Evolutionary conservation across 2,888 invertebrate genomes (phyloP).

Genomic region (Tigriopus californicus): DNA sequence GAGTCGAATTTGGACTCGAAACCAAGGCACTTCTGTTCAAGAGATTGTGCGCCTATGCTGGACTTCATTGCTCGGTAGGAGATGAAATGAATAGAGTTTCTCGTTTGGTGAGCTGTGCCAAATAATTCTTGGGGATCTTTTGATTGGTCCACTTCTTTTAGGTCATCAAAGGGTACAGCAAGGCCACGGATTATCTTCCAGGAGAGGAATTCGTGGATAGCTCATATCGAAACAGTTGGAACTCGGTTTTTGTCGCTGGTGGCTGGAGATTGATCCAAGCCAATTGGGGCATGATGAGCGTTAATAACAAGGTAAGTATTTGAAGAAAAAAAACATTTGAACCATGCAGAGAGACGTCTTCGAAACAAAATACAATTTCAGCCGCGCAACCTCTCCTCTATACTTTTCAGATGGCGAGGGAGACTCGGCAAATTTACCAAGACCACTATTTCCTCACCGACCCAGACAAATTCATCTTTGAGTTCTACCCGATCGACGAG

Average conservation of each 20-base stretch:
- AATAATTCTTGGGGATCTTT: not conserved
- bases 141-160: not conserved
- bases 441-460: slow-evolving; percentile 15
- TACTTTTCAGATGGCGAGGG: slow-evolving; percentile 1
- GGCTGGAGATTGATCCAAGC: slow-evolving; percentile 14
- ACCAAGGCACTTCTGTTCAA: slow-evolving; percentile 14
- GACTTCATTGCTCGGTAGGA: slow-evolving; percentile 5
- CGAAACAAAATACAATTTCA: not conserved
- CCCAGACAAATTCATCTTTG: slow-evolving; percentile 15
- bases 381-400: not conserved
- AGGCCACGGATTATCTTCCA: slow-evolving; percentile 9
- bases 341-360: not conserved
- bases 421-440: slow-evolving; percentile 13
- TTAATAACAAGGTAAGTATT: not conserved
- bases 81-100: not conserved
- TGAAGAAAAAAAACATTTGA: not conserved
- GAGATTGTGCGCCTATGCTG: slow-evolving; percentile 14
- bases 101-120: not conserved
- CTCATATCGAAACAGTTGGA: slow-evolving; percentile 13
- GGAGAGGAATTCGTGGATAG: slow-evolving; percentile 15
- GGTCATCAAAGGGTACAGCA: slow-evolving; percentile 11
- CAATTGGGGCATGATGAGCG: slow-evolving; percentile 13
- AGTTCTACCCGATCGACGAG: slow-evolving; percentile 13
- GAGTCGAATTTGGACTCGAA: slow-evolving; percentile 15
- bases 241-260: slow-evolving; percentile 9